Percentiles rank a stretch among this genome's conserved stretches.
Conservation (phyloP, 2,113 vertebrate genomes). For the Sceloporus tristichus region DNA sequence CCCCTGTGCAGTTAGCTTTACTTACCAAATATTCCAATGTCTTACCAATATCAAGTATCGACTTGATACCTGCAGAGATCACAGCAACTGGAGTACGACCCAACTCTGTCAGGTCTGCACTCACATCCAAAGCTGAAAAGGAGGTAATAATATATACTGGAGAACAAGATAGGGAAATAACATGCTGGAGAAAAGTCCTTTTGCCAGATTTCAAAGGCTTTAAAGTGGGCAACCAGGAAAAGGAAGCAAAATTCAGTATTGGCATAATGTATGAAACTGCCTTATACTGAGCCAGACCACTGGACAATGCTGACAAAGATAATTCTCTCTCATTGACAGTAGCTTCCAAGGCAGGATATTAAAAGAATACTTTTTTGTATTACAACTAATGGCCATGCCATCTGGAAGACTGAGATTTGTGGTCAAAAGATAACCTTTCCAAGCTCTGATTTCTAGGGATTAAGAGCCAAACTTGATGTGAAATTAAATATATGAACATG, state of each 20-base stretch:
- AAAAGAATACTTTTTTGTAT: too few species aligned
- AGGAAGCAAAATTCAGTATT: neutral
- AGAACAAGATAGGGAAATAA: neutral
- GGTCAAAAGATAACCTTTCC: too few species aligned
- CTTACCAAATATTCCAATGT: conserved; percentile 91
- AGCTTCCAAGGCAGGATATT: too few species aligned
- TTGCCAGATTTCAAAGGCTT: neutral
- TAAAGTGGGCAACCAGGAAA: neutral
- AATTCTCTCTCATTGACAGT: too few species aligned
- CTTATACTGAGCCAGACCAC: neutral
- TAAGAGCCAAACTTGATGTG: neutral
- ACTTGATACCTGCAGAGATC: conserved; percentile 90
- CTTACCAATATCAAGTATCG: conserved; percentile 90
- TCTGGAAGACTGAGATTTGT: too few species aligned
- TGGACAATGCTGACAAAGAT: too few species aligned
- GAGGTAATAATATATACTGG: conserved; percentile 31
- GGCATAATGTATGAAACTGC: neutral
- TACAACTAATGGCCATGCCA: too few species aligned
- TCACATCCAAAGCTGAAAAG: conserved; percentile 87
- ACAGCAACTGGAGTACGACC: conserved; percentile 89
- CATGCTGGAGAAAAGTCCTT: neutral
- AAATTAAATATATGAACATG: too few species aligned
- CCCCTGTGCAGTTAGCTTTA: neutral
- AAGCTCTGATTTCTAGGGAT: neutral
- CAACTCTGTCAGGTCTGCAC: conserved; percentile 90